Conservation (phyloP, 2,888 invertebrate species). For the Geophilus truncorum region DNA sequence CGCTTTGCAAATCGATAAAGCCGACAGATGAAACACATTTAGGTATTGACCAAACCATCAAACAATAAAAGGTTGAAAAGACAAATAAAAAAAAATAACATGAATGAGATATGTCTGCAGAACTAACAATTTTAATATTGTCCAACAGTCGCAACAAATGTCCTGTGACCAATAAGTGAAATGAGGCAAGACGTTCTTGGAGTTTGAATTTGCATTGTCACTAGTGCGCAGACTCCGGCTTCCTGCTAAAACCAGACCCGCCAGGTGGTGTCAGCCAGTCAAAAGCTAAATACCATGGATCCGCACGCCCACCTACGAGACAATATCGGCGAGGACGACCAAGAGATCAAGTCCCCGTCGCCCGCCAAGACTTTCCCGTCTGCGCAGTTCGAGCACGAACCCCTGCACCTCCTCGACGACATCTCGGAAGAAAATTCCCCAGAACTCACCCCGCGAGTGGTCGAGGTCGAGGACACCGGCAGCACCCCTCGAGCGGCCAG, state of each 20-base stretch:
- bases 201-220: neutral
- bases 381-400: neutral
- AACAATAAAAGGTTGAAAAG: constrained; percentile 18
- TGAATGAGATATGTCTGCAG: neutral
- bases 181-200: neutral
- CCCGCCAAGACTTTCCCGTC: neutral
- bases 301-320: neutral
- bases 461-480: neutral
- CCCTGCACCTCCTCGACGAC: neutral
- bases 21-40: neutral
- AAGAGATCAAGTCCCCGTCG: neutral
- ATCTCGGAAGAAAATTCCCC: constrained; percentile 4
- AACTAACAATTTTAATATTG: constrained; percentile 13
- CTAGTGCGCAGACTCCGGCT: constrained; percentile 1
- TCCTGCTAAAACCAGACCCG: constrained; percentile 5
- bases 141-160: constrained; percentile 11
- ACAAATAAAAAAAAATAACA: neutral
- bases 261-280: constrained; percentile 18
- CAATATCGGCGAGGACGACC: neutral
- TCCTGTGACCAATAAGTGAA: constrained; percentile 16
- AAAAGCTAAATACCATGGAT: constrained; percentile 8
- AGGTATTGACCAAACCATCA: neutral
- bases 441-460: neutral
- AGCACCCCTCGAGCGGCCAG: neutral
- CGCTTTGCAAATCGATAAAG: neutral